phyloP scores from a whole-genome alignment of 1,140 invertebrate species.

The Chlorops oryzae region DNA sequence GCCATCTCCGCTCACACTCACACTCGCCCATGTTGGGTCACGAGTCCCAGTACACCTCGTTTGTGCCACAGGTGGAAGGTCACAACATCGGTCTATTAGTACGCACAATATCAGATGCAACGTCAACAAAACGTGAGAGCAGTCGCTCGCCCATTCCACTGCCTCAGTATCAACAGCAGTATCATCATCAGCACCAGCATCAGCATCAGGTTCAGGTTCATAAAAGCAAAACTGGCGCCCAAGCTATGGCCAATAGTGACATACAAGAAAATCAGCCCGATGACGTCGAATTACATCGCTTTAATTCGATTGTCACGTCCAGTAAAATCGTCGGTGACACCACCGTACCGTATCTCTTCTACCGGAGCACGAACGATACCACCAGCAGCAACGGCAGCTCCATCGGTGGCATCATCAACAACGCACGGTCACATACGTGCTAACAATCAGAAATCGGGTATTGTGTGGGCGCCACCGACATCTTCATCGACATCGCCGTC shows the following conservation, averaged over 20 bases:
- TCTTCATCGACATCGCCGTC: no score
- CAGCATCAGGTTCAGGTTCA: neutral
- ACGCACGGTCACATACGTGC: neutral
- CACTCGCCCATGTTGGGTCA: neutral
- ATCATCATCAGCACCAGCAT: neutral
- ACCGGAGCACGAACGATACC: neutral
- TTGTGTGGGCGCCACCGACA: no score
- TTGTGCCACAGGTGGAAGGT: constrained; percentile 38
- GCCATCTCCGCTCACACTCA: neutral
- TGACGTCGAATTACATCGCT: constrained; percentile 3
- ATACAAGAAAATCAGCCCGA: neutral
- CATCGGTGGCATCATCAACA: neutral
- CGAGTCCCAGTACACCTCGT: no score
- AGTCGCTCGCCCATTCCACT: no score
- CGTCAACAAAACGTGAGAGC: no score
- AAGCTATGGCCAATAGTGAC: neutral
- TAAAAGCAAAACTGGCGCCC: neutral
- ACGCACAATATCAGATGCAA: constrained; percentile 6
- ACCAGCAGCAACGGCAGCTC: neutral
- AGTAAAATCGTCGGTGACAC: neutral
- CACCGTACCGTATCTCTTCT: neutral
- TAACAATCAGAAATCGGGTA: neutral
- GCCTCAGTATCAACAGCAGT: neutral
- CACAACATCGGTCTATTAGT: constrained; percentile 40
- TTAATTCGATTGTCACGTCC: constrained; percentile 2